Evolutionary conservation across 2,113 vertebrate species (phyloP).

Genomic region (Hystrix brachyura): DNA sequence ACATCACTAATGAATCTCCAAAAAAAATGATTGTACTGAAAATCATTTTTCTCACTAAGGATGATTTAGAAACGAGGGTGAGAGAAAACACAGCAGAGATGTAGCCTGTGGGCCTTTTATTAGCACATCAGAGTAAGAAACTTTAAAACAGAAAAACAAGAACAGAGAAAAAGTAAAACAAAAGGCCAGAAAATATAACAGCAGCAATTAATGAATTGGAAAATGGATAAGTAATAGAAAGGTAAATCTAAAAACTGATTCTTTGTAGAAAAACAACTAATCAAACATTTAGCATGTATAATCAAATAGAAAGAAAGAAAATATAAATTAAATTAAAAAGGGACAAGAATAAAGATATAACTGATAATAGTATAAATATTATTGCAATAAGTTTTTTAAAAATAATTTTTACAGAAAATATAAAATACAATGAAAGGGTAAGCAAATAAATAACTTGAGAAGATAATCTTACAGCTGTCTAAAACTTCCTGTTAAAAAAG

Average conservation of each 20-base stretch:
- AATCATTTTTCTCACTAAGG: not conserved
- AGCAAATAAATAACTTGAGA: not conserved
- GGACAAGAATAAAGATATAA: not conserved
- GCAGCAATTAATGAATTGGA: not conserved
- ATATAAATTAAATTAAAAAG: not conserved
- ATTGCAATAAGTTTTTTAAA: not conserved
- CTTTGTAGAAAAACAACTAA: not conserved
- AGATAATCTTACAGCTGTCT: not conserved
- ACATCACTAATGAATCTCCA: not conserved
- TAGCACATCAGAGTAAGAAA: not conserved
- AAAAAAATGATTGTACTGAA: not conserved
- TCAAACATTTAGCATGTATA: not conserved
- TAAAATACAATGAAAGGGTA: not conserved
- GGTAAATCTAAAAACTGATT: not conserved
- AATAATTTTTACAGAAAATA: not conserved
- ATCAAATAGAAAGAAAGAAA: not conserved
- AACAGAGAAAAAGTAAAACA: not conserved
- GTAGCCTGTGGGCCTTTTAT: not conserved
- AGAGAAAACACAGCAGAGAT: not conserved
- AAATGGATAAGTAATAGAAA: not conserved
- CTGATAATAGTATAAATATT: not conserved
- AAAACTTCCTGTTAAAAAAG: not conserved
- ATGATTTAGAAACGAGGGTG: not conserved
- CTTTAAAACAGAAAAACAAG: not conserved
- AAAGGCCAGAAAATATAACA: not conserved